These are phyloP conservation scores for Gastracanthus pulcherrimus DNA, from an alignment of 2,888 invertebrate genomes.

Conservation along the genomic window DNA sequence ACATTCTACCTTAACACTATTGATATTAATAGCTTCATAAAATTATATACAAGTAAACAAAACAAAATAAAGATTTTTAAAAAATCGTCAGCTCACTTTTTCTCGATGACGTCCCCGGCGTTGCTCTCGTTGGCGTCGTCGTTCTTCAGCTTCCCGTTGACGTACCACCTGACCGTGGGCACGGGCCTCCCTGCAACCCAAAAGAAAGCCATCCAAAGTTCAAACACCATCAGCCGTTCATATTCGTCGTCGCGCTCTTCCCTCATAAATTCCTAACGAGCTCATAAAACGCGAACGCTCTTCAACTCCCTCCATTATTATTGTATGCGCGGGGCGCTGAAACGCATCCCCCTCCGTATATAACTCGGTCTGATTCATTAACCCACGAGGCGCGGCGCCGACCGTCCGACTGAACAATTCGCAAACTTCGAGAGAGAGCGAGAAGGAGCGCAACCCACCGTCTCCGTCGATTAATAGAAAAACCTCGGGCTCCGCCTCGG, in stretches of 20 bases:
- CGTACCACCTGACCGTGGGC: conserved; percentile 90
- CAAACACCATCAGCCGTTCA: not conserved
- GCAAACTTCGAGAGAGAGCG: not conserved
- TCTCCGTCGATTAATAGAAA: not conserved
- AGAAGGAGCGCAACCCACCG: too few relatives aligned
- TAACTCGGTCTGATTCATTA: conserved; percentile 10
- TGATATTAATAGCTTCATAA: too few relatives aligned
- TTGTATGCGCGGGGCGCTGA: not conserved
- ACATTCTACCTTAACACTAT: too few relatives aligned
- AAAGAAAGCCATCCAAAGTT: conserved; percentile 26
- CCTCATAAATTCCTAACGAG: conserved; percentile 24
- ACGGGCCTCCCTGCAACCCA: conserved; percentile 85
- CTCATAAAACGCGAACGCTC: conserved; percentile 15
- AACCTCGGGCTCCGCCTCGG: not conserved
- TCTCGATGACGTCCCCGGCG: conserved; percentile 92
- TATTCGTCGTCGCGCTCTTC: not conserved
- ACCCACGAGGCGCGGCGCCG: not conserved
- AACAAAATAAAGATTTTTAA: too few relatives aligned
- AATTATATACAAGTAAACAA: too few relatives aligned
- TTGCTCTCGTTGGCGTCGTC: conserved; percentile 92
- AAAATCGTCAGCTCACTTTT: conserved; percentile 79
- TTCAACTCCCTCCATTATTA: conserved; percentile 15
- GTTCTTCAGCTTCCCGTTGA: conserved; percentile 86
- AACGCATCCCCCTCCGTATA: not conserved
- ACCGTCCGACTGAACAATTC: conserved; percentile 11